Evolutionary conservation across 53 echinoderm and acorn worm species (phyloP), one percentile per base, ranked within the genome.

Genomic region (Patiria pectinifera): DNA sequence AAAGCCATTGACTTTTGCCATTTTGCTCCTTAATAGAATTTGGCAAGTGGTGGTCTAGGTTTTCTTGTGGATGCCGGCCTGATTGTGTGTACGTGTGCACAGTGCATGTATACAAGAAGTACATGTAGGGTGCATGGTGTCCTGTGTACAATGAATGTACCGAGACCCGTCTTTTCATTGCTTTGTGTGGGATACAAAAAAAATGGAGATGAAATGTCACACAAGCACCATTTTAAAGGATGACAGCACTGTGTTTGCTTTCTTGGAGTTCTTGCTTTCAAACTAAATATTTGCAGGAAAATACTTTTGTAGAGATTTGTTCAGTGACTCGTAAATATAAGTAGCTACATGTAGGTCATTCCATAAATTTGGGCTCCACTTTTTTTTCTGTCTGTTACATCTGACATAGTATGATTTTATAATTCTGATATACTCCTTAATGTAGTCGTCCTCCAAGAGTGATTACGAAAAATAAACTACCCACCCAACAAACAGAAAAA

Each of bases 1-100:
- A 75, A 75, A 53, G 75, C 75, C 72, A 49, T 46, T 87, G 87
- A 87, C 87, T 87, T 87, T 87, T 87, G 87, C 87, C 87, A 87
- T 87, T 87, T 75, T 16, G 25, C 48, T 87, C 45, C 71, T 16
- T 22, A 74, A 75, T 25, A 53, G 49, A 74, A 87, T 87, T 58
- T 87, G 87, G 87, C 87, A 87, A 87, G 87, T 87, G 75, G 59
- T 24, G 19, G 59, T 44, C 23, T 69, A 35, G 66, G 35, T 66
- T 85, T 85, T 45, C 21, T 66, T 21, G 26, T 21, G 47, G 45
- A 69, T 63, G 70, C 47, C 12, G 70, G 25, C 16, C 47, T 3
- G 47, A 78, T 16, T 23, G 80, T 45, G 46, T 46, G 22, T 47
- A 46, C 46, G 12, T 44, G 11, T 48, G 11, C 46, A 46, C 14